Evolutionary conservation across 2,113 vertebrate species (phyloP).

Genomic region (Thamnophis sirtalis): DNA sequence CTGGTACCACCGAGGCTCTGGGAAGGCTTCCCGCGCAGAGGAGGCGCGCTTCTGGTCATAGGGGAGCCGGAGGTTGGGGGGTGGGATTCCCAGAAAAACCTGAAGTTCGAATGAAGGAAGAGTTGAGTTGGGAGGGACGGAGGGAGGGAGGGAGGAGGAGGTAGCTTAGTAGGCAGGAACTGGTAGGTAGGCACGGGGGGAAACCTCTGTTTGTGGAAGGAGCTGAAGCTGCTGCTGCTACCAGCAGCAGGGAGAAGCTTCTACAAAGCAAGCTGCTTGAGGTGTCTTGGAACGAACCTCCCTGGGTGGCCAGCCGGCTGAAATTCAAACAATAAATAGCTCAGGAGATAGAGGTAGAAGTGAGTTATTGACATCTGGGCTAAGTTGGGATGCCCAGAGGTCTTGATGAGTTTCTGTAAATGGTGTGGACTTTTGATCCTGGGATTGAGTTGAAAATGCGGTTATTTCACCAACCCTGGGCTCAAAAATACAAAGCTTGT

Average conservation of each 20-base stretch:
- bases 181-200: not conserved
- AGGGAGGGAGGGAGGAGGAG: not conserved
- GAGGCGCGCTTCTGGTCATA: not conserved
- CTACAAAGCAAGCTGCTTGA: not conserved
- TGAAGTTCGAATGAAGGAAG: not conserved
- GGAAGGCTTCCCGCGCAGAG: not conserved
- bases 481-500: not conserved
- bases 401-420: not conserved
- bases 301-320: not conserved
- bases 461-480: not conserved
- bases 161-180: not conserved
- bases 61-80: not conserved
- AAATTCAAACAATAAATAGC: not conserved
- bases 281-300: not conserved
- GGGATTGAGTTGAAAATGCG: not conserved
- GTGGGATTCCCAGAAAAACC: too few relatives aligned
- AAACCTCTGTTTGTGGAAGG: not conserved
- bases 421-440: not conserved
- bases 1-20: conserved; percentile 48
- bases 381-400: not conserved
- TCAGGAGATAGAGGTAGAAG: not conserved
- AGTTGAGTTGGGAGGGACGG: not conserved
- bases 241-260: not conserved
- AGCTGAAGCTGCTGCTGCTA: not conserved
- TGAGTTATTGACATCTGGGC: not conserved